Evolutionary conservation across 2,113 vertebrate species (phyloP), one percentile per base, ranked within the genome.

Genomic region (Aegithalos caudatus): DNA sequence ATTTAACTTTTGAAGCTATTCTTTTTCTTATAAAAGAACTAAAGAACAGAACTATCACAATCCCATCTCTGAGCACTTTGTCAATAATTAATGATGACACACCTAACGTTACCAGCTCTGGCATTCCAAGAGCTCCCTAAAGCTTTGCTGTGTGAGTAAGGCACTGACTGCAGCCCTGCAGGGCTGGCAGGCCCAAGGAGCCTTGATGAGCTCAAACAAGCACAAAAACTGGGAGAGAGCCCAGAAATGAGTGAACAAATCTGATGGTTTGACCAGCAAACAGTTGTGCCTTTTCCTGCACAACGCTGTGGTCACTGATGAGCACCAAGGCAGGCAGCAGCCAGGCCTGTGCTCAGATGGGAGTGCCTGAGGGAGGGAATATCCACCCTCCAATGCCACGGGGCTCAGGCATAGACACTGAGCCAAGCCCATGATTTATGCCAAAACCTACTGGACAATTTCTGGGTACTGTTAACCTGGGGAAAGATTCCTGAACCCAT

Each of bases 61-160:
- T 25, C 54, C 22, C 38, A 14, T 17, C 9, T 21, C 48, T 31
- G 67, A 94, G 74, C 37, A 40, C 58, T 88, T 54, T 72, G 42
- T 77, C 87, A 90, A 86, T 93, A 86, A 91, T 90, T 91, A 85
- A 73, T 86, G 65, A 73, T 58, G 87, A 77, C 74, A 87, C 57
- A 82, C 48, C 62, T 40, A 76, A 64, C 1, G 0, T 19, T 54
- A 53, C 1, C 50, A 42, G 31, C 53, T 24, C 11, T 33, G 27
- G 90, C 50, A 37, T 27, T 54, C 62, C 54, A n/a, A 51, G 81
- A 76, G 42, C 44, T 66, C 58, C 54, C 70, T 13, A 8, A 17
- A 1, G 45, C 54, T 72, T n/a, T 40, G 42, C 81, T 6, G 1
- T 10, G 28, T 24, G 65, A 76, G 56, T 22, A 13, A 86, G 81